Conservation (phyloP, 1,140 invertebrate genomes). For the Habropoda laboriosa region DNA sequence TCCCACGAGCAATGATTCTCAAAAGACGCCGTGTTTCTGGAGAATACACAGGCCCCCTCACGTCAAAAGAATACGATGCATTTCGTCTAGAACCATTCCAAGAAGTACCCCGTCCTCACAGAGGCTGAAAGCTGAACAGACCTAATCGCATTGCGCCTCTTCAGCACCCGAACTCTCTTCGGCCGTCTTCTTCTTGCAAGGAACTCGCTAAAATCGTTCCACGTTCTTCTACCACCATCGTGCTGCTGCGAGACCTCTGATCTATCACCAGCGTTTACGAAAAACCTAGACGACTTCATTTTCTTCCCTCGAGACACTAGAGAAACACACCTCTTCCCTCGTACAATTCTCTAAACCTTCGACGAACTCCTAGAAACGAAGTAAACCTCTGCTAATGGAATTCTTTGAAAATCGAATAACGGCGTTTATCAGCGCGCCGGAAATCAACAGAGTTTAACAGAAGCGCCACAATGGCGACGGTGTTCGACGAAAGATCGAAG, state of each 20-base stretch:
- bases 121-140: conserved; percentile 61
- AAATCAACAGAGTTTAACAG: conserved; percentile 41
- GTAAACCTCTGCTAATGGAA: background rate
- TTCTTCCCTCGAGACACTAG: background rate
- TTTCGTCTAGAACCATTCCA: conserved; percentile 29
- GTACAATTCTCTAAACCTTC: background rate
- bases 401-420: background rate
- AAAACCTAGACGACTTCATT: conserved; percentile 1
- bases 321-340: conserved; percentile 27
- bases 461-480: conserved; percentile 5
- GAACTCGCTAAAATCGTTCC: conserved; percentile 73
- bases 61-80: background rate
- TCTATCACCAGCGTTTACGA: background rate
- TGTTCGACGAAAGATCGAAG: conserved; percentile 40
- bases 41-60: background rate
- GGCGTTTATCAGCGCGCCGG: background rate
- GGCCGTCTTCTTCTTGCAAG: conserved; percentile 64
- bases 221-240: conserved; percentile 11
- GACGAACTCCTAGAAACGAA: too few relatives aligned
- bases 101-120: conserved; percentile 37
- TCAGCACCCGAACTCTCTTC: conserved; percentile 70
- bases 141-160: conserved; percentile 79
- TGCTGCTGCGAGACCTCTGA: background rate
- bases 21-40: background rate
- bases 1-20: background rate